These are phyloP conservation scores for Anas platyrhynchos DNA, from an alignment of 2,113 vertebrate species.

Conservation along the genomic window DNA sequence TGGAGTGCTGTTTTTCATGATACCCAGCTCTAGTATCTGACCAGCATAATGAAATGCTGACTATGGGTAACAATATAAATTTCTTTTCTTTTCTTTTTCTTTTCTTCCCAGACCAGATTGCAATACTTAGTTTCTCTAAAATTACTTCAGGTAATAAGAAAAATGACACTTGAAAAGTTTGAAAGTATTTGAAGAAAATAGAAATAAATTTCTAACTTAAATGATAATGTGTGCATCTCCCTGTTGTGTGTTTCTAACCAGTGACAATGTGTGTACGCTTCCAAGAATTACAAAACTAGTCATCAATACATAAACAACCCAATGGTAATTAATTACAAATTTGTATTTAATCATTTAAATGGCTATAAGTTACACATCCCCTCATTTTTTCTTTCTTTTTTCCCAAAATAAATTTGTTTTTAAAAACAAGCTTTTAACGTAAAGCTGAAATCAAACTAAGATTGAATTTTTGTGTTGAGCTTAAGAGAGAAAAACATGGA, in stretches of 20 bases:
- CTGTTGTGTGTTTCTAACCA: neutral
- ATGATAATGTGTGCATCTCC: neutral
- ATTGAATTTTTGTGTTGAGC: neutral
- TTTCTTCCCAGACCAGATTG: neutral
- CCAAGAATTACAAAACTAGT: neutral
- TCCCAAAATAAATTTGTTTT: neutral
- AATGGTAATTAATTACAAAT: neutral
- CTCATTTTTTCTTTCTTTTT: neutral
- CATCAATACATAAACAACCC: neutral
- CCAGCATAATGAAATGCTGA: conserved; percentile 47
- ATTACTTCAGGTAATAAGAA: neutral
- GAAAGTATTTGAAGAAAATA: neutral
- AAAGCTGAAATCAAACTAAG: neutral
- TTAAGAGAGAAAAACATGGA: neutral
- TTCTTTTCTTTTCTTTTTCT: neutral
- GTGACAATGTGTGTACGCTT: neutral
- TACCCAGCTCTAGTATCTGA: conserved; percentile 1
- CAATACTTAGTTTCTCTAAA: neutral
- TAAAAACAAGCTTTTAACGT: neutral
- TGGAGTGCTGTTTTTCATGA: conserved; percentile 19
- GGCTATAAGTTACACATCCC: neutral
- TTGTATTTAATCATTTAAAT: neutral
- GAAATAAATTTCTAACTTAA: neutral
- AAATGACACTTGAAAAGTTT: neutral
- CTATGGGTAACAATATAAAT: neutral